phyloP scores from a whole-genome alignment of 2,888 invertebrate genomes.

The Baccha elongata region DNA sequence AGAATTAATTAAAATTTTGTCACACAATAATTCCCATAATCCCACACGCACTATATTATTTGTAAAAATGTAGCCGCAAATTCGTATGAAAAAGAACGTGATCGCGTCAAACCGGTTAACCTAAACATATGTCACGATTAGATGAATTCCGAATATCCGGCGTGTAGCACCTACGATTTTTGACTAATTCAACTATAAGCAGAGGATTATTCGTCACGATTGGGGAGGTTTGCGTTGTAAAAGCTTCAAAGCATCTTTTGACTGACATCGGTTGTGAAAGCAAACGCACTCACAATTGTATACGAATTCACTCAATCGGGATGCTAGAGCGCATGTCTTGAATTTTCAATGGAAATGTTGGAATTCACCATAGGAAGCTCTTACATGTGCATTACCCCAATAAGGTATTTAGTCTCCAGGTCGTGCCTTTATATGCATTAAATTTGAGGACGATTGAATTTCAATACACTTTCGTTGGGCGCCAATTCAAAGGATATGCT shows the following conservation, averaged over 20 bases:
- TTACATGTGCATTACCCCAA: conserved; percentile 38
- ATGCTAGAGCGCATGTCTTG: conserved; percentile 40
- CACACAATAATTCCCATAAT: conserved; percentile 11
- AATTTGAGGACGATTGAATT: conserved; percentile 61
- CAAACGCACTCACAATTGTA: conserved; percentile 30
- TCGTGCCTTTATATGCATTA: conserved; percentile 24
- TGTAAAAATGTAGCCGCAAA: background rate
- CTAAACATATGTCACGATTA: conserved; percentile 59
- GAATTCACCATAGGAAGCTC: conserved; percentile 61
- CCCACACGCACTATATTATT: conserved; percentile 12
- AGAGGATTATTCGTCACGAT: conserved; percentile 72
- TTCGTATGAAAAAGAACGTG: conserved; percentile 43
- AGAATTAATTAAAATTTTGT: background rate
- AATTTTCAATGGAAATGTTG: conserved; percentile 15
- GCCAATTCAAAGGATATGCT: conserved; percentile 60
- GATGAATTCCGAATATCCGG: conserved; percentile 69
- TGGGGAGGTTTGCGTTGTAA: conserved; percentile 65
- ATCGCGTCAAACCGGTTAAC: conserved; percentile 59
- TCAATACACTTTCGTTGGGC: conserved; percentile 64
- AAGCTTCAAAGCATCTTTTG: conserved; percentile 54
- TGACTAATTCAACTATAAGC: conserved; percentile 73
- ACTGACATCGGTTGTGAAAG: conserved; percentile 14
- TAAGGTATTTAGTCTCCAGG: background rate
- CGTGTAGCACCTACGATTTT: conserved; percentile 71
- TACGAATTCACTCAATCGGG: conserved; percentile 33